A percentile compares a stretch with the other conserved stretches of the same genome.
Conservation (phyloP, 2,113 vertebrate species). For the Tyrannus savana region DNA sequence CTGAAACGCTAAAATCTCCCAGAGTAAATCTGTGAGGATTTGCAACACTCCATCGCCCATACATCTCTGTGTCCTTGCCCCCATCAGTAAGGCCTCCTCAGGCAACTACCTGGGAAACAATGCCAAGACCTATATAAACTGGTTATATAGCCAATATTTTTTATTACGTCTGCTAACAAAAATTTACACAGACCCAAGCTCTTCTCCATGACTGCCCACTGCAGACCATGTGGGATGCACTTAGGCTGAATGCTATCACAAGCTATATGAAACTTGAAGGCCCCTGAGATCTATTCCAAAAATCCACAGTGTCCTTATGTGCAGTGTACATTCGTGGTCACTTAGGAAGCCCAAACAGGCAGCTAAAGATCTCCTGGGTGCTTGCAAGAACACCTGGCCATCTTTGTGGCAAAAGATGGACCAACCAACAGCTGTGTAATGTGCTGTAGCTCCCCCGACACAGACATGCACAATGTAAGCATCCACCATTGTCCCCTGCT, state of each 20-base stretch:
- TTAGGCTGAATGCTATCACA: background rate
- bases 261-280: background rate
- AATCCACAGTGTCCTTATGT: background rate
- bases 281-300: background rate
- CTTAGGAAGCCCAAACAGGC: background rate
- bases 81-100: background rate
- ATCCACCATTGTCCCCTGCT: too few species aligned
- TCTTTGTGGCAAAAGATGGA: background rate
- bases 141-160: background rate
- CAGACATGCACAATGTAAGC: rapidly evolving
- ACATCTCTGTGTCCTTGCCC: background rate
- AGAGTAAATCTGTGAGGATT: background rate
- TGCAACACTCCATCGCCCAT: background rate
- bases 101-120: background rate
- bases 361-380: background rate
- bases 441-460: background rate
- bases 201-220: background rate
- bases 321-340: rapidly evolving
- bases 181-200: background rate
- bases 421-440: background rate
- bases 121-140: background rate
- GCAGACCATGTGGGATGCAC: background rate
- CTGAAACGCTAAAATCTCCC: background rate
- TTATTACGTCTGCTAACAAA: background rate
- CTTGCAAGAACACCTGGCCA: background rate